A percentile compares a stretch with the other conserved stretches of the same genome.
Conservation (phyloP, 2,888 invertebrate genomes). For the Sinelater perroti region DNA sequence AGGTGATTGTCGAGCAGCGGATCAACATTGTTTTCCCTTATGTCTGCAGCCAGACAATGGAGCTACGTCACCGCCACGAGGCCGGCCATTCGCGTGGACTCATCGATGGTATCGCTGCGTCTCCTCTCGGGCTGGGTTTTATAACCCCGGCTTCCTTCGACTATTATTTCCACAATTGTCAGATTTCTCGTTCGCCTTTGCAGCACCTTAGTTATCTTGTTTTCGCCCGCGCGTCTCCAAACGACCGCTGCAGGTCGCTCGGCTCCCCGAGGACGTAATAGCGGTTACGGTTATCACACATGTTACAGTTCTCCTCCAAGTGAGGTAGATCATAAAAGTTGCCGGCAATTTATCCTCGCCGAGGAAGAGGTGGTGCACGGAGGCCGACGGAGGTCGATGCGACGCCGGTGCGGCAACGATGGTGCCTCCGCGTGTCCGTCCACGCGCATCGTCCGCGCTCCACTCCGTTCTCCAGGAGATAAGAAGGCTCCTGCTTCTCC, state of each 20-base stretch:
- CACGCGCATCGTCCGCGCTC: conserved; percentile 12
- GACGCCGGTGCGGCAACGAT: not conserved
- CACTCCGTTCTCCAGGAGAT: conserved; percentile 39
- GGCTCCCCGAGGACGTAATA: conserved; percentile 55
- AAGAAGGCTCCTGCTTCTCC: conserved; percentile 44
- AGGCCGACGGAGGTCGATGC: not conserved
- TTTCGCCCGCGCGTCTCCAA: conserved; percentile 52
- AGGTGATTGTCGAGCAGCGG: conserved; percentile 56
- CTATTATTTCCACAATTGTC: conserved; percentile 58
- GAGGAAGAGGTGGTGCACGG: conserved; percentile 43
- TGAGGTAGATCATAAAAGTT: conserved; percentile 60
- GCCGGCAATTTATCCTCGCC: conserved; percentile 55
- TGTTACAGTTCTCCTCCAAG: conserved; percentile 56
- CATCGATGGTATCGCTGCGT: conserved; percentile 58
- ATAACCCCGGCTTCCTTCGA: conserved; percentile 54
- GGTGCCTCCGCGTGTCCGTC: conserved; percentile 3
- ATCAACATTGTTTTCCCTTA: conserved; percentile 59
- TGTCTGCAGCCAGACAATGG: conserved; percentile 50
- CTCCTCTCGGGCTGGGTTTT: conserved; percentile 52
- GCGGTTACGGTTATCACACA: conserved; percentile 60
- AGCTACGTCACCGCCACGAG: conserved; percentile 47
- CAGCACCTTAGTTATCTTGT: conserved; percentile 58
- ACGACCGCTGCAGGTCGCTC: conserved; percentile 56
- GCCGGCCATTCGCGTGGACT: conserved; percentile 50
- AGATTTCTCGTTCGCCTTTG: conserved; percentile 54